Base-by-base conservation (phyloP, 37 sponge, comb jelly and placozoan genomes). In the Eunapius fragilis region DNA sequence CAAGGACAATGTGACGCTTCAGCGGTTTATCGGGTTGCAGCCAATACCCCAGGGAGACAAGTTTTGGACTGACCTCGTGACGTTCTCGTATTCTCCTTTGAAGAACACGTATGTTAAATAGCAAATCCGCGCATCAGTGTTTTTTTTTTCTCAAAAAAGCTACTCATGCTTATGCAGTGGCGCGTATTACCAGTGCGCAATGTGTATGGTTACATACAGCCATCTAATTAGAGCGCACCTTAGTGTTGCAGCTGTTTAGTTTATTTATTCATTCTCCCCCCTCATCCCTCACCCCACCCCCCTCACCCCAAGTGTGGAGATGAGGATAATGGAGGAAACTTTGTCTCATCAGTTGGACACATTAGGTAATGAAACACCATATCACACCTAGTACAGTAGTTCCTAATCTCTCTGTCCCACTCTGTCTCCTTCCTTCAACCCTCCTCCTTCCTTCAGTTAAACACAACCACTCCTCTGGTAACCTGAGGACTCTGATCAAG, bases 21-120 rank as follows among this genome's bases (percentile, higher is more conserved):
- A 47, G 26, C 78, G 41, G 78, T 86, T 94, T 22, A 85, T 94
- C 3, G 92, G 92, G n/a, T 28, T 49, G 67, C 35, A 70, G 30
- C 30, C 89, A 0, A 37, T 94, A 14, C 25, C 80, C 10, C 78
- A 71, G 26, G 50, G 72, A 12, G 90, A 94, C 72, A 80, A 48
- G 9, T 94, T 88, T 77, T 94, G 95, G 95, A 73, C 89, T 67
- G 87, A 91, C 31, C 37, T 94, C 26, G 80, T 94, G n/a, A 80
- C 81, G 0, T 94, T 94, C 70, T 87, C 89, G 10, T 91, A 85
- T 47, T 68, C 48, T 5, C 72, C 81, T 0, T 92, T 92, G 1
- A 75, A 45, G 11, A 48, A 25, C 26, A 88, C 70, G 85, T 92
- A 33, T 83, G 84, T 83, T 49, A 17, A 11, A 11, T 72, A 26